These are phyloP conservation scores for Mythimna pallens DNA, from an alignment of 2,888 invertebrate genomes.

Conservation along the genomic window DNA sequence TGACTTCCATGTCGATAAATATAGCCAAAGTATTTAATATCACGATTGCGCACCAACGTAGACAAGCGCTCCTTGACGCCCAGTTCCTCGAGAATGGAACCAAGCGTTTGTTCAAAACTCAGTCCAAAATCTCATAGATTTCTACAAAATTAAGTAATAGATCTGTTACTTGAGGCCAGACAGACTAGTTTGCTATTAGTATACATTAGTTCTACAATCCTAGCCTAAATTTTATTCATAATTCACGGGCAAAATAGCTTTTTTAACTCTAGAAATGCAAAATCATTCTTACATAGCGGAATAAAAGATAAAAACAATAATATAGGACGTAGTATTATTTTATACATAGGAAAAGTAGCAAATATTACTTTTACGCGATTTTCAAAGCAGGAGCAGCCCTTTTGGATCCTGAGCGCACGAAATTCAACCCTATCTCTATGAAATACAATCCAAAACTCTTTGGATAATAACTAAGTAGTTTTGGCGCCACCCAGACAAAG, in stretches of 20 bases:
- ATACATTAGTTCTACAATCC: not conserved
- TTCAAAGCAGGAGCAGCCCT: conserved; percentile 43
- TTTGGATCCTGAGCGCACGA: conserved; percentile 3
- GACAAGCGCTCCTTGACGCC: no score
- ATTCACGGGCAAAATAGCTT: not conserved
- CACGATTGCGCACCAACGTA: no score
- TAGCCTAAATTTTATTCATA: not conserved
- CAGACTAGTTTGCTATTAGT: not conserved
- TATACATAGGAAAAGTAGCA: conserved; percentile 18
- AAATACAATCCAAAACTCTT: conserved; percentile 28
- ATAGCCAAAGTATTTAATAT: no score
- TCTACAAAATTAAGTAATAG: not conserved
- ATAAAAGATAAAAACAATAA: conserved; percentile 33
- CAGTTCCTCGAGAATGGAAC: no score
- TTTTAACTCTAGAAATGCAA: conserved; percentile 10
- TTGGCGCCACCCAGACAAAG: conserved; percentile 75
- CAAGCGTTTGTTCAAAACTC: no score
- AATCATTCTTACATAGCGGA: conserved; percentile 22
- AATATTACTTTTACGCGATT: conserved; percentile 45
- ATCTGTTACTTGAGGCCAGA: not conserved
- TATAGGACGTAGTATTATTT: conserved; percentile 15
- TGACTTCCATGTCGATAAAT: no score
- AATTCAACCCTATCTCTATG: not conserved
- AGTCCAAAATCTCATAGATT: no score
- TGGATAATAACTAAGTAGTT: conserved; percentile 35